A percentile compares a stretch with the other conserved stretches of the same genome.
These are phyloP conservation scores for Torymus tubicola DNA, from an alignment of 2,888 invertebrate genomes.

Conservation along the genomic window DNA sequence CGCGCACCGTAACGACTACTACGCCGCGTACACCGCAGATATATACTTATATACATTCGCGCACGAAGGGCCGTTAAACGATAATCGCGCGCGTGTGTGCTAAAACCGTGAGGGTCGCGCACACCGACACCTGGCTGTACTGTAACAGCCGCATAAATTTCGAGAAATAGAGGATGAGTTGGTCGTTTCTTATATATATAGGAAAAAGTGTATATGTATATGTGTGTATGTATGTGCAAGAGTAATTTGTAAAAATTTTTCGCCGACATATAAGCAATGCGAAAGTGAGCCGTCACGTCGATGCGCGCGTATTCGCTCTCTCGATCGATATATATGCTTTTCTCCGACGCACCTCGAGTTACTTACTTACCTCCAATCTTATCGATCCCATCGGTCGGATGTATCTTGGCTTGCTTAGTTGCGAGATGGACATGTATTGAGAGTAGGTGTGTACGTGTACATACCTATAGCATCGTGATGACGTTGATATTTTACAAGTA, in stretches of 20 bases:
- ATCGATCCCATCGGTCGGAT: conserved; percentile 9
- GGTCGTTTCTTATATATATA: not conserved
- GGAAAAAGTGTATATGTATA: not conserved
- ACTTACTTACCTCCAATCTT: conserved; percentile 13
- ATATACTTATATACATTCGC: no score
- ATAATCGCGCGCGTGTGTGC: conserved; percentile 15
- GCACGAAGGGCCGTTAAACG: conserved; percentile 6
- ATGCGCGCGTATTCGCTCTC: not conserved
- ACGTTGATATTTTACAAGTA: not conserved
- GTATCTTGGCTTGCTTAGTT: conserved; percentile 10
- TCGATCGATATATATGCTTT: conserved; percentile 34
- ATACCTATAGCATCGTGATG: no score
- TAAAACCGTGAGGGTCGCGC: conserved; percentile 7
- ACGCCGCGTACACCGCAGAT: not conserved
- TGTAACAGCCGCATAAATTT: conserved; percentile 63
- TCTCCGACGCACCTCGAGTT: conserved; percentile 13
- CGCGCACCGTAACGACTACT: not conserved
- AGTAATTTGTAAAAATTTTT: not conserved
- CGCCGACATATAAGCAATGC: not conserved
- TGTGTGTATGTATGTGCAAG: not conserved
- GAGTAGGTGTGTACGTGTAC: no score
- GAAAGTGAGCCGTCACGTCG: conserved; percentile 7
- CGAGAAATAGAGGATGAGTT: conserved; percentile 58
- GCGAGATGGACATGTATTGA: not conserved
- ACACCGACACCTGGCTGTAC: conserved; percentile 55